A percentile compares a stretch with the other conserved stretches of the same genome.
Evolutionary conservation across 2,113 vertebrate species (phyloP).

Genomic region (Anoura caudifer): DNA sequence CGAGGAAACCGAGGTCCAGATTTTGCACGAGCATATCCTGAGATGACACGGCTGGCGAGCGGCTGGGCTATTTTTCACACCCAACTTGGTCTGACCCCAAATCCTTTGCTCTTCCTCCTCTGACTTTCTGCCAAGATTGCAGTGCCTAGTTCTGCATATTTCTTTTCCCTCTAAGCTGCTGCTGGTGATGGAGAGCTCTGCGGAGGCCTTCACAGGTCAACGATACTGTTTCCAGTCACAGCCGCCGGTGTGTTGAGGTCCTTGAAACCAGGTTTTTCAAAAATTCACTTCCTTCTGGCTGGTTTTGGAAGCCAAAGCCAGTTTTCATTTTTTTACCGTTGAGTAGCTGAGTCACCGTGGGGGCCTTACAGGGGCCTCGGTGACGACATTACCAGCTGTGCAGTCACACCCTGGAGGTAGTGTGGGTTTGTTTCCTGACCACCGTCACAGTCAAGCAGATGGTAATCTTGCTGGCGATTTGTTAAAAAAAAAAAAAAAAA

Average conservation of each 20-base stretch:
- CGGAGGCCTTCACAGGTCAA: background rate
- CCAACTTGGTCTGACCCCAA: background rate
- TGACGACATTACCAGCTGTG: background rate
- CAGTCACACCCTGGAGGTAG: background rate
- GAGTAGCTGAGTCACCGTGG: background rate
- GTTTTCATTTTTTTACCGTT: background rate
- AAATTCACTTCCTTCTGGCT: background rate
- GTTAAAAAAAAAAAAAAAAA: background rate
- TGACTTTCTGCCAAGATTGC: background rate
- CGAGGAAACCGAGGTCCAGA: background rate
- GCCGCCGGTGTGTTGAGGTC: background rate
- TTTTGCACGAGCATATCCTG: background rate
- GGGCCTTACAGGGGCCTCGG: background rate
- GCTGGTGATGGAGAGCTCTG: background rate
- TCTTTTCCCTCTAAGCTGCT: background rate
- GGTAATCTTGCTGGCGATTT: background rate
- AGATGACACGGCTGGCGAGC: background rate
- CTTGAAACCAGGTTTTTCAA: background rate
- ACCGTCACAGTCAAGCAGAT: background rate
- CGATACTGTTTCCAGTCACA: background rate
- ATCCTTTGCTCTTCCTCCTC: background rate
- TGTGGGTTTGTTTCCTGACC: background rate
- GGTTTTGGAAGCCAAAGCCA: background rate
- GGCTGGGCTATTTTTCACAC: background rate
- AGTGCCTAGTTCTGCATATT: background rate